Conservation (phyloP, 2,797 vertebrate genomes). For the Neomorphus geoffroyi region DNA sequence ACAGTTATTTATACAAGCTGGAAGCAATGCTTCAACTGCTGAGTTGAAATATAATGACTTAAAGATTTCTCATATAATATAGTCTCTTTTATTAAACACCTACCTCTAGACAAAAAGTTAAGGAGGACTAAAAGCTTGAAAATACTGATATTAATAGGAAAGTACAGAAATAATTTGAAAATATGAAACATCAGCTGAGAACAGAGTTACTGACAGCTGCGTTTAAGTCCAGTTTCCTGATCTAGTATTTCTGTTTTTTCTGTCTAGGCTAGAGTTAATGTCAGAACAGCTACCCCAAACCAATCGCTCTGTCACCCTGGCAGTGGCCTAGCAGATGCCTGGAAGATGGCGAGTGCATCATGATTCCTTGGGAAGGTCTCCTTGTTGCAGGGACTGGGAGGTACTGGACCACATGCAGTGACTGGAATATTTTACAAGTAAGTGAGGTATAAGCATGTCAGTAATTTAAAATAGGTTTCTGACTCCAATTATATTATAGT, state of each 20-base stretch:
- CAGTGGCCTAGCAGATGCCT: neutral
- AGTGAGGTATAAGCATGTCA: neutral
- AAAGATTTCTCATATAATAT: neutral
- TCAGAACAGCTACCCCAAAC: neutral
- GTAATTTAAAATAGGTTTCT: neutral
- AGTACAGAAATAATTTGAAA: slow-evolving; percentile 18
- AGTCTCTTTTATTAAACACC: neutral
- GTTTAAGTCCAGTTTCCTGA: neutral
- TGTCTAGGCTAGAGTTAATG: neutral
- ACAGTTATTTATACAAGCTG: neutral
- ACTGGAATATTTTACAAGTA: neutral
- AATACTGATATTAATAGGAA: slow-evolving; percentile 1
- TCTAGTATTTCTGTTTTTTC: neutral
- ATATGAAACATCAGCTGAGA: neutral
- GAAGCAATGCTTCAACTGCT: neutral
- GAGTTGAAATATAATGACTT: neutral
- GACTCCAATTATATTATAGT: neutral
- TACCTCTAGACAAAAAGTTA: neutral
- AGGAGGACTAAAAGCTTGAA: neutral
- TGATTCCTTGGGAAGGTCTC: neutral
- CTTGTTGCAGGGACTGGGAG: neutral
- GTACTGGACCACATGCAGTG: neutral
- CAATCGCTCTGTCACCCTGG: neutral
- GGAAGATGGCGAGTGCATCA: neutral
- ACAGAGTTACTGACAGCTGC: neutral